Percentiles rank a stretch among this genome's conserved stretches.
Evolutionary conservation across 2,113 vertebrate species (phyloP).

Genomic region (Lamprologus lemairii): DNA sequence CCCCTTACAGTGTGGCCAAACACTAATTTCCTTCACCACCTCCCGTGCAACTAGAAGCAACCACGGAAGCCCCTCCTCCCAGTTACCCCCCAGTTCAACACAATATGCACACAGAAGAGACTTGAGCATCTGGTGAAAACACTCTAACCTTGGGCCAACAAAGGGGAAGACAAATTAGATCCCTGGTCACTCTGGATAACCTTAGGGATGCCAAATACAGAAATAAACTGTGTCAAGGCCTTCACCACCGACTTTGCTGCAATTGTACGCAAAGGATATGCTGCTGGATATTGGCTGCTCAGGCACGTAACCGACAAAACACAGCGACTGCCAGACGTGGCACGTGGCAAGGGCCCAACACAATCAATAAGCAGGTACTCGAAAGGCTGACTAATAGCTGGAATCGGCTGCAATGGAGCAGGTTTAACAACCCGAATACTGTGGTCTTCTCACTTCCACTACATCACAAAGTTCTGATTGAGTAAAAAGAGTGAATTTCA

Average conservation of each 20-base stretch:
- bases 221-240: background rate
- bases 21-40: background rate
- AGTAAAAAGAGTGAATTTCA: background rate
- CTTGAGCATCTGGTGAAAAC: background rate
- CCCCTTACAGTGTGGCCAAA: background rate
- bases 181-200: background rate
- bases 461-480: background rate
- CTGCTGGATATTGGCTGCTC: background rate
- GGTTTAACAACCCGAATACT: background rate
- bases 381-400: background rate
- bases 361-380: background rate
- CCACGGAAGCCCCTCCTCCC: background rate
- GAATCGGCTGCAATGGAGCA: background rate
- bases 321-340: background rate
- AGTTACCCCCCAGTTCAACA: background rate
- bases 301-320: background rate
- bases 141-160: background rate
- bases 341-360: background rate
- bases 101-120: background rate
- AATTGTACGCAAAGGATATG: background rate
- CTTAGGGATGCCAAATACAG: background rate
- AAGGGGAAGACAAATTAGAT: background rate
- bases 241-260: background rate
- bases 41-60: background rate
- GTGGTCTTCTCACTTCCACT: background rate